Evolutionary conservation across 64 coral and sea anemone species (phyloP), one percentile per base, ranked within the genome.

Genomic region (Pachyseris speciosa): DNA sequence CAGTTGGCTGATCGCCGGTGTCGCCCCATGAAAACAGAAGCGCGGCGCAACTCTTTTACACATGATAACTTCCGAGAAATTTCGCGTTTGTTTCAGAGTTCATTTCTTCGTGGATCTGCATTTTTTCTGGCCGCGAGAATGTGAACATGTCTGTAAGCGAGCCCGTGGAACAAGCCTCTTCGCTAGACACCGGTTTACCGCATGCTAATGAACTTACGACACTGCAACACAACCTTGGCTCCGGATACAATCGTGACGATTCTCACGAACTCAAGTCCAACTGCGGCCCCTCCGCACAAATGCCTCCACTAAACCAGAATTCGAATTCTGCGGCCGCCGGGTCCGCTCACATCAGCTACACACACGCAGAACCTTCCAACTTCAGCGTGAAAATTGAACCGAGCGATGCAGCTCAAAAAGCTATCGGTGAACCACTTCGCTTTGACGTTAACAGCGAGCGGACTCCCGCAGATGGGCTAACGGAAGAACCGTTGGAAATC

Each of bases 401-500:
- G 2, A 53, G 22, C n/a, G 79, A 83, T 33, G 43, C 52, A 12
- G 77, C 33, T 7, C 34, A 75, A 47, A 77, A 76, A 71, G 33
- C 55, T 41, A 58, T 50, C 22, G 69, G 78, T 31, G 94, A 96
- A 64, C 72, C 84, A 15, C 16, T 49, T 27, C 57, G 70, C 38
- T 76, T 73, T 45, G 86, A 86, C 32, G 69, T 81, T 36, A 72
- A 73, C 32, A 81, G 19, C 26, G 24, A 68, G 17, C 53, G 34
- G 22, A 19, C 37, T 36, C 69, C 42, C 37, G 63, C 47, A 38
- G 57, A 94, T 44, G 68, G 66, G 3, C 67, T 99, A 32, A 85
- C 88, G 3, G 94, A 99, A 71, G 97, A 99, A 28, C 97, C 97
- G 19, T 83, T 99, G 37, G 94, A 99, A 74, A 99, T 99, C 24